phyloP scores from a whole-genome alignment of 53 echinoderm and acorn worm species.

The Astropecten irregularis region DNA sequence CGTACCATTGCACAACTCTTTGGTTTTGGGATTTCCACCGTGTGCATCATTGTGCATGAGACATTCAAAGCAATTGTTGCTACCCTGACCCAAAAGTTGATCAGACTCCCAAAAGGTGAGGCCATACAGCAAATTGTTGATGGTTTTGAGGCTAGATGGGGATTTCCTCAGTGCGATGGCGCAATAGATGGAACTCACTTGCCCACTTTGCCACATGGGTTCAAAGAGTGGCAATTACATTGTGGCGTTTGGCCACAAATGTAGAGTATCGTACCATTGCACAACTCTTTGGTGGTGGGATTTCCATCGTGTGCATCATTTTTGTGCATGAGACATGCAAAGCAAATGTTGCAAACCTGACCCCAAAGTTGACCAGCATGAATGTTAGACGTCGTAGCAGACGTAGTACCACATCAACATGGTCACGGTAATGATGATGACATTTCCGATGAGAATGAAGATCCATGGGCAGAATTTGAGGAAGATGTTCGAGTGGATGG shows the following conservation, averaged over 20 bases:
- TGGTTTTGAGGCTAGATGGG: constrained; percentile 56
- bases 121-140: constrained; percentile 26
- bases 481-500: too few species aligned
- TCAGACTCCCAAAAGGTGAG: constrained; percentile 54
- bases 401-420: too few species aligned
- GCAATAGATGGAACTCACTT: constrained; percentile 77
- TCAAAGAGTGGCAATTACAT: constrained; percentile 59
- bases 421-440: too few species aligned
- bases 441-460: too few species aligned
- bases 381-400: too few species aligned
- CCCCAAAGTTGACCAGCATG: too few species aligned
- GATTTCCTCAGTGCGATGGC: constrained; percentile 64
- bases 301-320: constrained; percentile 56
- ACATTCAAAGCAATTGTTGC: constrained; percentile 45
- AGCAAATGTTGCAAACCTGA: too few species aligned
- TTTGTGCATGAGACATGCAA: constrained; percentile 49
- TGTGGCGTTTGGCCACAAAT: constrained; percentile 78
- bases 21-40: constrained; percentile 25
- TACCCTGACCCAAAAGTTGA: constrained; percentile 24
- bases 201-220: constrained; percentile 45
- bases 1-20: constrained; percentile 13
- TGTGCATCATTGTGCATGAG: constrained; percentile 61
- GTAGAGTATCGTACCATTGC: constrained; percentile 69
- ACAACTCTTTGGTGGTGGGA: constrained; percentile 66
- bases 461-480: too few species aligned